Base-by-base conservation (phyloP, 2,113 vertebrate species). In the Gymnocephalus cernua region DNA sequence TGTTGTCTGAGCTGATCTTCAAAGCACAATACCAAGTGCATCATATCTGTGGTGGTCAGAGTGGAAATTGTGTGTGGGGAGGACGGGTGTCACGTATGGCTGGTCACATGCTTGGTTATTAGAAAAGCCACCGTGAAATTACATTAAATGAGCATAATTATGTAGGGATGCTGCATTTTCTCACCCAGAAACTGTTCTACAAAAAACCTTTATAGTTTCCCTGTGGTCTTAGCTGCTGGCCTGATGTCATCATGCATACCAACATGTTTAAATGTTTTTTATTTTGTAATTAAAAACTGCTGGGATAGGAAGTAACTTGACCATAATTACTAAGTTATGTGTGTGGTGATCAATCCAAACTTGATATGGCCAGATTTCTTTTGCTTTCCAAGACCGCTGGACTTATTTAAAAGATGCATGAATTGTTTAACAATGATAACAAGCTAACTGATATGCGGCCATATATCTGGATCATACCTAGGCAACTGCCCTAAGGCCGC, bases 71-170 rank as follows among this genome's bases (percentile, higher is more conserved):
- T 45, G 70, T 56, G 70, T 32, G 48, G 19, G 23, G n/a, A 13
- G 5, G 7, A 4, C 1, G 48, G 45, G 19, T 65, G 80, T 92
- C 90, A 87, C 86, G 91, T 29, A 51, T 76, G 15, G 63, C 44
- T 29, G 71, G 80, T 92, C 89, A 92, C 72, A 86, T 78, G 86
- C 58, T 80, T 76, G 21, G 58, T 85, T 87, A 86, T 88, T 75
- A 70, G 75, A 62, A 58, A 79, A 70, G 51, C 57, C 50, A 27
- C 25, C 19, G 64, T 67, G 62, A 65, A 75, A 80, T 66, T 65
- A 9, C 48, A 44, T 76, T 53, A 71, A 83, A 50, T 74, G 64
- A 79, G 21, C 29, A 19, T 25, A 54, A 6, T 68, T 68, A 29
- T 75, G 70, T 58, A 29, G 16, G 29, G 48, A 64, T 35, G 69